Evolutionary conservation across 2,888 invertebrate species (phyloP).

Genomic region (Habrosyne pyritoides): DNA sequence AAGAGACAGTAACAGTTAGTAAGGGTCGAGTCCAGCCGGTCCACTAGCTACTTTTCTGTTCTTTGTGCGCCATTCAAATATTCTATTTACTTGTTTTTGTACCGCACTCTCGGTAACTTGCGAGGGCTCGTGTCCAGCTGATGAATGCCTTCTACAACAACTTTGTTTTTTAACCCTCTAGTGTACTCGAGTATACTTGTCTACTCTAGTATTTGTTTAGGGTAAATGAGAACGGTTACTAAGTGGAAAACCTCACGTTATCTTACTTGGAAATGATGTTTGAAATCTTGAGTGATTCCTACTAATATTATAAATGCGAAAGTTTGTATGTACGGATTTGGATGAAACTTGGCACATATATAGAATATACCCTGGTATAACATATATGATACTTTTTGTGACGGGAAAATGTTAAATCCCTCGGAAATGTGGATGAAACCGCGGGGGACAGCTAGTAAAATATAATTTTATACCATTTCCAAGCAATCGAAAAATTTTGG

Average conservation of each 20-base stretch:
- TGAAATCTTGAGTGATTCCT: slow-evolving; percentile 6
- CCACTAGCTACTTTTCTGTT: slow-evolving; percentile 45
- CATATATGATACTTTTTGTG: too few relatives aligned
- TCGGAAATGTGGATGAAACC: too few relatives aligned
- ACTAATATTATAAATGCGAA: too few relatives aligned
- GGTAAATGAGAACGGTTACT: neutral
- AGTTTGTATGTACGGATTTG: too few relatives aligned
- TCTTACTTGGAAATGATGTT: slow-evolving; percentile 50
- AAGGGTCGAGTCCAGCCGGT: slow-evolving; percentile 30
- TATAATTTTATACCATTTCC: too few relatives aligned
- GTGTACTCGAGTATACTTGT: neutral
- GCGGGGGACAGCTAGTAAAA: too few relatives aligned
- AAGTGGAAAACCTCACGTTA: slow-evolving; percentile 8
- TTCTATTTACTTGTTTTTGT: slow-evolving; percentile 51
- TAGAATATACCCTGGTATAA: too few relatives aligned
- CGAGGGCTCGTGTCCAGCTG: slow-evolving; percentile 43
- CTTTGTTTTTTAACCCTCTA: slow-evolving; percentile 18
- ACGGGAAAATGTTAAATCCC: too few relatives aligned
- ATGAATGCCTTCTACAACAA: slow-evolving; percentile 33
- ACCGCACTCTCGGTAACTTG: slow-evolving; percentile 32
- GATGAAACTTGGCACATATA: too few relatives aligned
- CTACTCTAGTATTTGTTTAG: neutral
- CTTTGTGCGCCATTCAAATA: slow-evolving; percentile 46
- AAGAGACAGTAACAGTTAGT: slow-evolving; percentile 21
- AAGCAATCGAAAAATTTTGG: too few relatives aligned